Evolutionary conservation across 2,113 vertebrate species (phyloP).

Genomic region (Odocoileus hemionus): DNA sequence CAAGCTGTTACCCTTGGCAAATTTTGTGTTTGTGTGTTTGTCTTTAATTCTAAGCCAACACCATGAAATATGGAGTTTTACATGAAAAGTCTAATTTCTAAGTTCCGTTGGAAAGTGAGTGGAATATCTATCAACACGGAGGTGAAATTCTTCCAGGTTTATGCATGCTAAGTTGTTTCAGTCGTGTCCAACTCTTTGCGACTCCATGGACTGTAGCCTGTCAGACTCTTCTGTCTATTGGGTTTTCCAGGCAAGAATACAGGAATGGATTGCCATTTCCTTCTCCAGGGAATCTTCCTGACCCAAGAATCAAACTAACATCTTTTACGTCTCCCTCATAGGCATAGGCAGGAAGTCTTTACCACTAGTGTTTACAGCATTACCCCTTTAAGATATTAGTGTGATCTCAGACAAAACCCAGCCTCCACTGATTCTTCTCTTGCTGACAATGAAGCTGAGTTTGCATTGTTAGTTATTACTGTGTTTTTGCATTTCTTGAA

Average conservation of each 20-base stretch:
- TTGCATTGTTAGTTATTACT: background rate
- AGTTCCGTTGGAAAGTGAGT: background rate
- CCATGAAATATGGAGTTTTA: background rate
- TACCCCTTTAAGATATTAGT: accelerated
- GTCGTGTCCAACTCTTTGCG: too few species aligned
- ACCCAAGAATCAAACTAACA: too few species aligned
- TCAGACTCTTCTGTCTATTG: too few species aligned
- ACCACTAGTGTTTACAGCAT: background rate
- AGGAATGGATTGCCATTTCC: too few species aligned
- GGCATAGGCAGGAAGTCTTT: too few species aligned
- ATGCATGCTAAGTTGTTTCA: too few species aligned
- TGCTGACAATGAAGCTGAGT: background rate
- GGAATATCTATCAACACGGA: background rate
- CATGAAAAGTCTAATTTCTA: background rate
- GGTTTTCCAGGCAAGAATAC: too few species aligned
- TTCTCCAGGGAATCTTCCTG: too few species aligned
- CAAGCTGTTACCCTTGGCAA: background rate
- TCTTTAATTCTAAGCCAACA: background rate
- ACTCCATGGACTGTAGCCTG: too few species aligned
- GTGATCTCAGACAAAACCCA: background rate
- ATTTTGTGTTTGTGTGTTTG: background rate
- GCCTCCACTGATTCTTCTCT: background rate
- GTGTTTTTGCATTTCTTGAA: background rate
- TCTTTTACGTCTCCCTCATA: too few species aligned
- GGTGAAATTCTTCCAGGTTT: background rate